phyloP scores from a whole-genome alignment of 2,797 vertebrate genomes.

The Thalassophryne amazonica region DNA sequence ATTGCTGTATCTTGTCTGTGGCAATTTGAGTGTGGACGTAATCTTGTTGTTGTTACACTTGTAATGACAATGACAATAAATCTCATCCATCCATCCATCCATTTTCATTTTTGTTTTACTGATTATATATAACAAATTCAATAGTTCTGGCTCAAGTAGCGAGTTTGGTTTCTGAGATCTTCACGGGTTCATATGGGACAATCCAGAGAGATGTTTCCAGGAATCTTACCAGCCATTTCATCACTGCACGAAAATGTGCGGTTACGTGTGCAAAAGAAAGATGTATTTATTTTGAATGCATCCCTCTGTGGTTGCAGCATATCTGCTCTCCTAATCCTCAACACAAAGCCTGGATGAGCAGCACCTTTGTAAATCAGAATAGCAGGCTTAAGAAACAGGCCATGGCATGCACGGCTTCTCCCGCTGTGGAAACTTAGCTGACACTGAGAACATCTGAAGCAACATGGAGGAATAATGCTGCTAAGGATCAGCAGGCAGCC shows the following conservation, averaged over 20 bases:
- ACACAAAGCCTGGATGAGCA: constrained; percentile 80
- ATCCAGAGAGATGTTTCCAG: constrained; percentile 17
- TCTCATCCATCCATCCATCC: too few species aligned
- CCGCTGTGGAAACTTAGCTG: constrained; percentile 66
- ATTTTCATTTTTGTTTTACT: too few species aligned
- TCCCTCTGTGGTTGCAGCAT: constrained; percentile 64
- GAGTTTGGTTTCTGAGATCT: too few species aligned
- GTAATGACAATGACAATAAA: too few species aligned
- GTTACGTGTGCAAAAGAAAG: constrained; percentile 48
- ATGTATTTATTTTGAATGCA: constrained; percentile 49
- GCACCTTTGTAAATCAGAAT: constrained; percentile 71
- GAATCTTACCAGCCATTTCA: constrained; percentile 23
- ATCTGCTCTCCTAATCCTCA: constrained; percentile 72
- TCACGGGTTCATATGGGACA: constrained; percentile 17
- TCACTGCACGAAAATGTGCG: too few species aligned
- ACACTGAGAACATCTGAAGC: constrained; percentile 57
- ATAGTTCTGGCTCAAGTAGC: too few species aligned
- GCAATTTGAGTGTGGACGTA: too few species aligned
- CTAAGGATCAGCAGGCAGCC: constrained; percentile 14
- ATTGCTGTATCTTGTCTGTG: too few species aligned
- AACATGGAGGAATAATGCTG: constrained; percentile 51
- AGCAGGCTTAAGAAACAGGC: constrained; percentile 68
- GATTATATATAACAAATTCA: too few species aligned
- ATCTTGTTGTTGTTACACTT: too few species aligned
- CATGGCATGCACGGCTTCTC: constrained; percentile 57